Conservation (phyloP, 1,140 invertebrate species). For the Drosophila novamexicana region DNA sequence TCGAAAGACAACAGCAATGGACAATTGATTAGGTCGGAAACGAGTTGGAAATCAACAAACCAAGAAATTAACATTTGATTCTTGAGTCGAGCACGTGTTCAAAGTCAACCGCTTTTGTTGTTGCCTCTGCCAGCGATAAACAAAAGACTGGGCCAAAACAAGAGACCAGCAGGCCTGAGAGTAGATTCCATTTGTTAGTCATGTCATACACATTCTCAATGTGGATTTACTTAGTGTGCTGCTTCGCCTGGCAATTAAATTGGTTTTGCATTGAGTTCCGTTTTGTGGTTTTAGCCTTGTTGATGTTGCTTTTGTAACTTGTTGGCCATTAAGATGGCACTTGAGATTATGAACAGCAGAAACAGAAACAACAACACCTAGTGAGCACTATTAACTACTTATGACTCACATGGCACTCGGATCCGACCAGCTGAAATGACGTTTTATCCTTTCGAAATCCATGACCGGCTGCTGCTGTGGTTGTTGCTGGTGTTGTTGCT, state of each 20-base stretch:
- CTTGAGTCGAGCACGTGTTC: conserved; percentile 49
- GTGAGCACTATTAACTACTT: conserved; percentile 7
- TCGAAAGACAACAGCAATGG: too few species aligned
- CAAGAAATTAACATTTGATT: conserved; percentile 44
- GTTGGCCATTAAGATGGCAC: conserved; percentile 36
- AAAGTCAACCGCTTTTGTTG: conserved; percentile 53
- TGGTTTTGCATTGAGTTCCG: conserved; percentile 42
- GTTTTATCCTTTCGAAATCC: conserved; percentile 81
- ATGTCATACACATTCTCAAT: background rate
- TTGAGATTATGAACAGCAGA: conserved; percentile 24
- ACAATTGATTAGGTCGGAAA: conserved; percentile 18
- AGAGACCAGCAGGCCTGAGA: conserved; percentile 1
- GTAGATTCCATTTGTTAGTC: conserved; percentile 22
- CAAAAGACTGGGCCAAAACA: conserved; percentile 10
- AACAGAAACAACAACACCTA: background rate
- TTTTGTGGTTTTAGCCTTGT: conserved; percentile 21
- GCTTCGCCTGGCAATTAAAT: conserved; percentile 23
- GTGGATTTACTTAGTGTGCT: background rate
- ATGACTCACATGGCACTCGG: conserved; percentile 82
- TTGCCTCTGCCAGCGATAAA: conserved; percentile 11
- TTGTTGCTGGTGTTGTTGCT: conserved; percentile 63
- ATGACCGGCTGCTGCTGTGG: conserved; percentile 60
- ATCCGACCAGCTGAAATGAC: conserved; percentile 82
- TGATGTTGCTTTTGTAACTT: conserved; percentile 25
- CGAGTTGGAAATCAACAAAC: conserved; percentile 2